Evolutionary conservation across 2,888 invertebrate genomes (phyloP), one percentile per base, ranked within the genome.

Genomic region (Eugnorisma glareosa): DNA sequence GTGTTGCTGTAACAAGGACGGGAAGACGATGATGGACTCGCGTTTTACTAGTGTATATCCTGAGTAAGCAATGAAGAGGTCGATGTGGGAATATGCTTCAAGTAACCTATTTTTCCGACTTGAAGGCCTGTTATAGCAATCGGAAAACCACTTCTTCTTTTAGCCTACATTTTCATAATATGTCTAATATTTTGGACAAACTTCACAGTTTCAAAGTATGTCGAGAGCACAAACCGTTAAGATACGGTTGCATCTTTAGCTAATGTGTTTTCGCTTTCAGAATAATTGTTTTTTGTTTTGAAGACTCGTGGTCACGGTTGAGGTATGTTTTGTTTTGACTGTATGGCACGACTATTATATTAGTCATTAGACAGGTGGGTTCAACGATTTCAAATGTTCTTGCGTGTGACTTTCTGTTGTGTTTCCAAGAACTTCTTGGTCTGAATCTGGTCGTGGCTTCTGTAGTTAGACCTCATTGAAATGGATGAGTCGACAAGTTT

Each of bases 181-280:
- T 37, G 40, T 18, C 54, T 67, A 80, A 74, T n/a, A 73, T 79
- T 83, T 87, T 81, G 69, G 68, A 48, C 75, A 81, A 87, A 77
- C 68, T 72, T 79, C 73, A 81, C 79, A 82, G 63, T 69, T n/a
- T n/a, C n/a, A 77, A 88, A 90, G 88, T 91, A 76, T 90, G 92
- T 90, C 91, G 89, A 85, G 79, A 85, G 75, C 82, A 89, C 88
- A 79, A 81, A 90, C 90, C 92, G 90, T 90, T 86, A 88, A 90
- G 87, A 84, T 83, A 87, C 84, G 86, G 89, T 90, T 89, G 88
- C 90, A 86, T 89, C 86, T 86, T 77, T 73, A 69, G 77, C 86
- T 89, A 90, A 90, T 90, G 84, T 87, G 90, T 89, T 92, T 91
- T 92, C 92, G 88, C 90, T 92, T 92, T 92, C 92, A 84, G 88